phyloP scores from a whole-genome alignment of 2,888 invertebrate genomes.

The Furcula furcula region DNA sequence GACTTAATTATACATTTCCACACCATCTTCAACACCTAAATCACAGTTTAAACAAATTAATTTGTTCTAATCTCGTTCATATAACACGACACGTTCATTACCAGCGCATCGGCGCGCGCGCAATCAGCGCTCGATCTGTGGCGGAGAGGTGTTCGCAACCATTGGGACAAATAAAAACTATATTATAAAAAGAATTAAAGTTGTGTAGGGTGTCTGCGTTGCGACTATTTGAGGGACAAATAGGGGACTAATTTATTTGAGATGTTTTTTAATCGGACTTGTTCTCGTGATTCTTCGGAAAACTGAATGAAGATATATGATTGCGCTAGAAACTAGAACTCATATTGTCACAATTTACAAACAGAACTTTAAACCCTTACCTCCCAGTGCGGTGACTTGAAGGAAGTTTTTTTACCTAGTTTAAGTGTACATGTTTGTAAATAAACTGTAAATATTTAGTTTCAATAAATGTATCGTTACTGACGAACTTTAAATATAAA shows the following conservation, averaged over 20 bases:
- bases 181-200: neutral
- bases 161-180: constrained; percentile 1
- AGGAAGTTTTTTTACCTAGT: too few relatives aligned
- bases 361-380: too few relatives aligned
- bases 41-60: constrained; percentile 2
- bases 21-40: neutral
- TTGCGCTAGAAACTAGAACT: too few relatives aligned
- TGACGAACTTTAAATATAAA: too few relatives aligned
- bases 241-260: neutral
- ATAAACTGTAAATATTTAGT: too few relatives aligned
- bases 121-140: neutral
- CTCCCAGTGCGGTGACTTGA: too few relatives aligned
- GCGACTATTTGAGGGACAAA: neutral
- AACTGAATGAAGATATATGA: too few relatives aligned
- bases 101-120: neutral
- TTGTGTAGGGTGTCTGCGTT: neutral
- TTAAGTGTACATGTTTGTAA: too few relatives aligned
- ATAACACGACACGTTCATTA: neutral
- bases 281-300: too few relatives aligned
- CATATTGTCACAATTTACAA: too few relatives aligned
- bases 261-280: too few relatives aligned
- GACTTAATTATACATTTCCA: constrained; percentile 29
- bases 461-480: too few relatives aligned
- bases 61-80: constrained; percentile 1
- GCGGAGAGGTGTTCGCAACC: constrained; percentile 1